phyloP scores from a whole-genome alignment of 2,888 invertebrate species.

The Spilarctia lutea region DNA sequence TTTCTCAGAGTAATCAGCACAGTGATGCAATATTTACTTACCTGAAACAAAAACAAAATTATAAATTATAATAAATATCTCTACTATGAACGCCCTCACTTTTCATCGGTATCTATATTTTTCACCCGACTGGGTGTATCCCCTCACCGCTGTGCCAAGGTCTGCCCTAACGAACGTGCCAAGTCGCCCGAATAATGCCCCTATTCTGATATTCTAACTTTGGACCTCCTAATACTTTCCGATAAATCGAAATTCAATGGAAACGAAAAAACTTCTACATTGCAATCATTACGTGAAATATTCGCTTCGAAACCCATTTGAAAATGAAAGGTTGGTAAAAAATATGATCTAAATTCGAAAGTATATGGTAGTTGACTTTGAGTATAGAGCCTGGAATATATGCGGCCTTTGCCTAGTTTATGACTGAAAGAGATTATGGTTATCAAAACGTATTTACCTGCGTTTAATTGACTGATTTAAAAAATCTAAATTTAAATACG shows the following conservation, averaged over 20 bases:
- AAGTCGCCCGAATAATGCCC: slow-evolving; percentile 56
- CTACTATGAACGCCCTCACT: slow-evolving; percentile 35
- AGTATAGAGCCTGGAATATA: background rate
- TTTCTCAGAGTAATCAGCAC: background rate
- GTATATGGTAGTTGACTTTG: slow-evolving; percentile 4
- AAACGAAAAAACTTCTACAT: slow-evolving; percentile 38
- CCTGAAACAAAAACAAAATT: slow-evolving; percentile 23
- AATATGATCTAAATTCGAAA: slow-evolving; percentile 13
- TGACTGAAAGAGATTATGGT: background rate
- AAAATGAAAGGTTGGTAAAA: slow-evolving; percentile 5
- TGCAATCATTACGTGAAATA: slow-evolving; percentile 9
- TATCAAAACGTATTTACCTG: background rate
- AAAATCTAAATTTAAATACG: background rate
- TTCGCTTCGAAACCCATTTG: slow-evolving; percentile 3
- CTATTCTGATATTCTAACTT: slow-evolving; percentile 58
- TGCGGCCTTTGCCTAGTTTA: background rate
- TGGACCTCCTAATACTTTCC: slow-evolving; percentile 39
- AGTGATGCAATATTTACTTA: slow-evolving; percentile 16
- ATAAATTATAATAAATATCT: slow-evolving; percentile 1
- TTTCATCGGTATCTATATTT: slow-evolving; percentile 63
- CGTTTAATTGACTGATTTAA: background rate
- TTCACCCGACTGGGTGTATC: slow-evolving; percentile 54
- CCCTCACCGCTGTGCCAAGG: slow-evolving; percentile 39
- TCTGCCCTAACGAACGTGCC: slow-evolving; percentile 58
- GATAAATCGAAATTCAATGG: slow-evolving; percentile 40